Conservation (phyloP, 2,888 invertebrate genomes). For the Pammene aurita region DNA sequence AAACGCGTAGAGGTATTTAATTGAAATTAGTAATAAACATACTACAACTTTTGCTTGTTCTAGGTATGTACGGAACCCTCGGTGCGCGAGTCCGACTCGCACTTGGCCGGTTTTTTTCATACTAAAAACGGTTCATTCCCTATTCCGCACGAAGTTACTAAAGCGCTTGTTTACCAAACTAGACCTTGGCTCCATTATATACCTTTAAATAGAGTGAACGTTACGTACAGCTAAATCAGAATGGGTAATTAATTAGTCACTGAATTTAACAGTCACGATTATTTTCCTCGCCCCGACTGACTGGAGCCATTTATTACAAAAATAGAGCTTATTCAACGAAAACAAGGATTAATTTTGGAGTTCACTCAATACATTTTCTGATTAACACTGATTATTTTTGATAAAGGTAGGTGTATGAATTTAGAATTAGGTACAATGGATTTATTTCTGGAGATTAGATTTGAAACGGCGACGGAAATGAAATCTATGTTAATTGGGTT, state of each 20-base stretch:
- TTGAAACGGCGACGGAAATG: neutral
- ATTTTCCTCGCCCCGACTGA: constrained; percentile 20
- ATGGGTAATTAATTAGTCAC: constrained; percentile 33
- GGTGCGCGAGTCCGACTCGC: no score
- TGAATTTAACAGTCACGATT: constrained; percentile 33
- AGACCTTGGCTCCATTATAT: constrained; percentile 34
- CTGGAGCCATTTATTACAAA: constrained; percentile 1
- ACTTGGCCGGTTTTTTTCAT: no score
- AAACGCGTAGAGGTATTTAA: no score
- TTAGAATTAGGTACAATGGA: constrained; percentile 1
- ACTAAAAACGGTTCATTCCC: no score
- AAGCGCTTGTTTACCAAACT: constrained; percentile 22
- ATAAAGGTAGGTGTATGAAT: neutral
- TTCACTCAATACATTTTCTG: neutral
- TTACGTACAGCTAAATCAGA: constrained; percentile 17
- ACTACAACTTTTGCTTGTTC: no score
- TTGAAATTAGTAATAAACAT: no score
- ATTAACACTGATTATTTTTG: neutral
- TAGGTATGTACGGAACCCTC: no score
- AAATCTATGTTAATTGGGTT: neutral
- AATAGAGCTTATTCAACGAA: constrained; percentile 11
- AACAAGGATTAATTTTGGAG: neutral
- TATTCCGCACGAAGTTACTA: neutral
- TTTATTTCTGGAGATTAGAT: neutral
- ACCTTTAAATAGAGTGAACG: constrained; percentile 27